phyloP scores from a whole-genome alignment of 2,888 invertebrate species.

The Therioaphis trifolii region DNA sequence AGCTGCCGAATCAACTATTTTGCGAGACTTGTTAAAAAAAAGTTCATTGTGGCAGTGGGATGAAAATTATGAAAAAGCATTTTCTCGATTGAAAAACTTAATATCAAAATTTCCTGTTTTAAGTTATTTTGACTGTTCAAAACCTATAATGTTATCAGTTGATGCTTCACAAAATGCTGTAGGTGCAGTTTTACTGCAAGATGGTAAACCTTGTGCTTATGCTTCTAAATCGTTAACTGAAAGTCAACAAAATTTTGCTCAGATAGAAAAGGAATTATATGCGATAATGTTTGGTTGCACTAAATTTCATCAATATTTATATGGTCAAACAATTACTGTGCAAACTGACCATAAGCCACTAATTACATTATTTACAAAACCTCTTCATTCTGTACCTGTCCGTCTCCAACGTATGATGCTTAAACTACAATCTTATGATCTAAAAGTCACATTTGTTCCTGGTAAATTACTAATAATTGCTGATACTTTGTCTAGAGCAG shows the following conservation, averaged over 20 bases:
- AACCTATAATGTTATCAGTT: constrained; percentile 65
- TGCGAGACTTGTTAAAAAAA: too few relatives aligned
- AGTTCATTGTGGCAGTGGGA: too few relatives aligned
- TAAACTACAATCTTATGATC: constrained; percentile 66
- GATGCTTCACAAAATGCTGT: constrained; percentile 66
- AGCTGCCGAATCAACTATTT: too few relatives aligned
- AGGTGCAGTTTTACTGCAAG: constrained; percentile 64
- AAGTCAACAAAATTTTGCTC: constrained; percentile 65
- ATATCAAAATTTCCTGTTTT: constrained; percentile 65
- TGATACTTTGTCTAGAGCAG: constrained; percentile 67
- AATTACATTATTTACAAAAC: constrained; percentile 65
- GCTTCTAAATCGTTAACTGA: constrained; percentile 67
- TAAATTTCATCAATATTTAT: constrained; percentile 68
- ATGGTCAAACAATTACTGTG: constrained; percentile 66
- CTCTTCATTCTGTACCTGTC: constrained; percentile 59
- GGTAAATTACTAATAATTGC: constrained; percentile 67
- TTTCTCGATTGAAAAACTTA: too few relatives aligned
- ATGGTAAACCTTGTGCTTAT: constrained; percentile 68
- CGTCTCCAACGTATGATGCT: constrained; percentile 65
- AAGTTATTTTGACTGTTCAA: constrained; percentile 66
- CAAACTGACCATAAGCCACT: constrained; percentile 67
- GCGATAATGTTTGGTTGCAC: constrained; percentile 67
- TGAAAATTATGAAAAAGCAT: too few relatives aligned
- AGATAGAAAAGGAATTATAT: constrained; percentile 68
- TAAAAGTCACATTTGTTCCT: constrained; percentile 66